Conservation (phyloP, 2,797 vertebrate genomes). For the Characodon lateralis region DNA sequence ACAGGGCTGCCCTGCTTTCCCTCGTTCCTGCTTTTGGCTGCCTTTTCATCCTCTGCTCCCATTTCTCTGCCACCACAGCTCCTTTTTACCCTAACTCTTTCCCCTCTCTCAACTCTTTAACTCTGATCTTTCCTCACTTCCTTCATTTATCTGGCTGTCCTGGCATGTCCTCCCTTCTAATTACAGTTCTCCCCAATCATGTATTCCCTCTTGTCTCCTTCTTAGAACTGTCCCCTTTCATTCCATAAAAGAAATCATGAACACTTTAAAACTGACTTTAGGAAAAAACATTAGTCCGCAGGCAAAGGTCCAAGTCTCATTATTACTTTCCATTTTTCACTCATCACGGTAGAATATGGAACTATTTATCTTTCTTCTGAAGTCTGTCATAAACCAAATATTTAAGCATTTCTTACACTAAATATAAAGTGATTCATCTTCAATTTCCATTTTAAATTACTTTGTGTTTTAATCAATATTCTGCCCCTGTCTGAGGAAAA, state of each 20-base stretch:
- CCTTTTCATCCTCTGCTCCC: conserved; percentile 48
- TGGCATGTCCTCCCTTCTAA: conserved; percentile 29
- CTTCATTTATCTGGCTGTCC: conserved; percentile 30
- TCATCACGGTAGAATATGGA: conserved; percentile 29
- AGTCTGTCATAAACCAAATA: conserved; percentile 32
- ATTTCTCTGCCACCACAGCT: conserved; percentile 28
- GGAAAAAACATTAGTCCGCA: conserved; percentile 34
- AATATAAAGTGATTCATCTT: conserved; percentile 38
- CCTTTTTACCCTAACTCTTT: conserved; percentile 14
- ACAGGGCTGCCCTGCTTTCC: conserved; percentile 49
- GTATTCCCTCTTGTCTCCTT: conserved; percentile 24
- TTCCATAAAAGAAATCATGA: conserved; percentile 22
- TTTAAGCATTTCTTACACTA: conserved; percentile 30
- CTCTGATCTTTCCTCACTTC: conserved; percentile 41
- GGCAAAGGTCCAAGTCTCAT: conserved; percentile 57
- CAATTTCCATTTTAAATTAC: conserved; percentile 33
- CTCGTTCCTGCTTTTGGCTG: conserved; percentile 36
- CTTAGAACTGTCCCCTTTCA: conserved; percentile 34
- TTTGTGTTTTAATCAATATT: conserved; percentile 25
- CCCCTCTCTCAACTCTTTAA: conserved; percentile 12
- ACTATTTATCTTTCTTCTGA: conserved; percentile 21
- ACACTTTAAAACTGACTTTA: conserved; percentile 46
- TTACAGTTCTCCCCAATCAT: conserved; percentile 29
- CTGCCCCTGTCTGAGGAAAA: conserved; percentile 24
- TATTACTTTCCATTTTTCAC: conserved; percentile 48